Evolutionary conservation across 2,113 vertebrate species (phyloP).

Genomic region (Neofelis nebulosa): DNA sequence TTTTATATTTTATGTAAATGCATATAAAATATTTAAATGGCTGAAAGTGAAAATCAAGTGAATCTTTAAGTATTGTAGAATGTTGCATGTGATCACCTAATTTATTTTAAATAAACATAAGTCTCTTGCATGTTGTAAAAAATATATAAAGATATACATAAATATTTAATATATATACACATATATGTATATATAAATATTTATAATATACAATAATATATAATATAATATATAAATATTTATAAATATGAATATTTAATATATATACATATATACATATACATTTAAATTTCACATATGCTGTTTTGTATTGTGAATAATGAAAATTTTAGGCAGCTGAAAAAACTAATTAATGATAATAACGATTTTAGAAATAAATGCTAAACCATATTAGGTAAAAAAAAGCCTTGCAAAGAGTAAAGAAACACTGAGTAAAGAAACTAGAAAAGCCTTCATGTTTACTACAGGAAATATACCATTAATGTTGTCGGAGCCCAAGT

Average conservation of each 20-base stretch:
- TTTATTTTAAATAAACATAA: background rate
- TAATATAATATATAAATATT: background rate
- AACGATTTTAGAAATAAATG: background rate
- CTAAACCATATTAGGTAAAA: background rate
- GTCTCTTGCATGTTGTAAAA: background rate
- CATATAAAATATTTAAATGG: background rate
- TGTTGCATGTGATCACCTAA: background rate
- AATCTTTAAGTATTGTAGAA: constrained; percentile 12
- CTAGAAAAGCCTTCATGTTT: background rate
- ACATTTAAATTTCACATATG: background rate
- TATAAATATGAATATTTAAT: background rate
- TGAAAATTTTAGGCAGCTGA: background rate
- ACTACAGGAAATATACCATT: background rate
- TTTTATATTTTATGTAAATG: background rate
- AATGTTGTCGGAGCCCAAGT: background rate
- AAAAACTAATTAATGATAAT: background rate
- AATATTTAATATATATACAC: no score
- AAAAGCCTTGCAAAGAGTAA: background rate
- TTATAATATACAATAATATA: no score
- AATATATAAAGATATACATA: background rate
- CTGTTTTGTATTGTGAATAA: background rate
- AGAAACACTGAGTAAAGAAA: background rate
- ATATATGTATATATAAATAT: background rate
- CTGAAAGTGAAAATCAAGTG: background rate
- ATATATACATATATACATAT: background rate